Conservation (phyloP, 2,888 invertebrate species). For the Liodrosophila aerea region DNA sequence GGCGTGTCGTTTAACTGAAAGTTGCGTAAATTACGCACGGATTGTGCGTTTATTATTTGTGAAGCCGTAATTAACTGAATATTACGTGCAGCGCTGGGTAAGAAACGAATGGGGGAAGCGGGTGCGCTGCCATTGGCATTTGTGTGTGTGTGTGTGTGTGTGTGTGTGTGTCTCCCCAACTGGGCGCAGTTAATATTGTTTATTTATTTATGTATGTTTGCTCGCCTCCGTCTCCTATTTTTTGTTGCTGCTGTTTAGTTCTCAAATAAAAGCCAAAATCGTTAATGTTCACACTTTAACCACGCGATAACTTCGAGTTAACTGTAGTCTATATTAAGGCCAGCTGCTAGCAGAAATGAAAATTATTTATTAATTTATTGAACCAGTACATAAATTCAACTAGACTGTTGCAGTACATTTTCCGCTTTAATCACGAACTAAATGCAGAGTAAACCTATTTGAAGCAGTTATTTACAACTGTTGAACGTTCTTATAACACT, state of each 20-base stretch:
- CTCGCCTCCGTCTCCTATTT: constrained; percentile 2
- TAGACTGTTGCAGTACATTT: no score
- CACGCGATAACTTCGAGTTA: constrained; percentile 7
- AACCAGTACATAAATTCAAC: no score
- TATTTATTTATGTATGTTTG: constrained; percentile 62
- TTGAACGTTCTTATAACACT: no score
- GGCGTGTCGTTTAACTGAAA: constrained; percentile 34
- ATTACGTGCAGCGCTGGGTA: constrained; percentile 35
- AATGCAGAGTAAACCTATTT: no score
- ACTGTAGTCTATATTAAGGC: not conserved
- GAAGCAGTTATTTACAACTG: no score
- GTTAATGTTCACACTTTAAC: constrained; percentile 50
- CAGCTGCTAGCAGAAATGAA: not conserved
- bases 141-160: constrained; percentile 4
- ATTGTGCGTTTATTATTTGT: constrained; percentile 52
- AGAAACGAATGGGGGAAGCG: not conserved
- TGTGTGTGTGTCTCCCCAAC: constrained; percentile 4
- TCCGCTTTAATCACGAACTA: no score
- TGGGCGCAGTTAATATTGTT: constrained; percentile 49
- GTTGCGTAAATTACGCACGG: constrained; percentile 49
- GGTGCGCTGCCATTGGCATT: constrained; percentile 1
- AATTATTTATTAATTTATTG: not conserved
- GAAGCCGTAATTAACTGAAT: constrained; percentile 47
- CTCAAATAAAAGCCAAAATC: constrained; percentile 25
- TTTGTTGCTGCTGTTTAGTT: constrained; percentile 13